These are phyloP conservation scores for Penaeus monodon DNA, from an alignment of 2,888 invertebrate species.

Conservation along the genomic window DNA sequence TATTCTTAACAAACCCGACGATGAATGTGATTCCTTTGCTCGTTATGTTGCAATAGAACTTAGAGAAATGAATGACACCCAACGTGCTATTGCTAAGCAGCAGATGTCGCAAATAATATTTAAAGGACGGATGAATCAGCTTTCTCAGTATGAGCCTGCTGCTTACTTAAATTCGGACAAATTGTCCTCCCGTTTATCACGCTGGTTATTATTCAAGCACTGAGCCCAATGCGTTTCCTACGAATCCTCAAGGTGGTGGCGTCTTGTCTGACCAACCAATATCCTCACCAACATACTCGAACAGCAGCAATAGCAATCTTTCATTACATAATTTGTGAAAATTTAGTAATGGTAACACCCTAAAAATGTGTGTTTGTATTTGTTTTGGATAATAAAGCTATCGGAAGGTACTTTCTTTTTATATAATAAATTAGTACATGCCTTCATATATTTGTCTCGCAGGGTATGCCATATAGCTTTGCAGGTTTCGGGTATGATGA, in stretches of 20 bases:
- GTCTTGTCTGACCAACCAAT: constrained; percentile 18
- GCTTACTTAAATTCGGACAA: no score
- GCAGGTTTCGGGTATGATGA: constrained; percentile 67
- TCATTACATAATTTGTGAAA: no score
- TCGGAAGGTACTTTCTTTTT: not conserved
- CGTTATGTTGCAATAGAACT: not conserved
- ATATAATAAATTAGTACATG: constrained; percentile 47
- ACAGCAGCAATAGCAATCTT: constrained; percentile 16
- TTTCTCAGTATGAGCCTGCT: constrained; percentile 16
- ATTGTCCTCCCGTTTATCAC: no score
- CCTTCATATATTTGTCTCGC: constrained; percentile 66
- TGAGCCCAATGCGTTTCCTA: constrained; percentile 1
- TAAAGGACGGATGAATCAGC: constrained; percentile 13
- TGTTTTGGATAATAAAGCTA: constrained; percentile 20
- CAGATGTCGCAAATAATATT: constrained; percentile 16
- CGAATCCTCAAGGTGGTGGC: not conserved
- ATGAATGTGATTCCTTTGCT: not conserved
- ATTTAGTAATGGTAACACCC: no score
- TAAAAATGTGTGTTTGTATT: no score
- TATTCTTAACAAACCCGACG: constrained; percentile 6
- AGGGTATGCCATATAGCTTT: constrained; percentile 66
- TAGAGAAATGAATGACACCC: constrained; percentile 4
- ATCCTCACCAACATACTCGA: not conserved
- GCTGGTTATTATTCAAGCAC: constrained; percentile 22
- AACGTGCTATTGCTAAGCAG: constrained; percentile 17